phyloP scores from a whole-genome alignment of 2,113 vertebrate genomes.

The Cricetomys ansorgei region DNA sequence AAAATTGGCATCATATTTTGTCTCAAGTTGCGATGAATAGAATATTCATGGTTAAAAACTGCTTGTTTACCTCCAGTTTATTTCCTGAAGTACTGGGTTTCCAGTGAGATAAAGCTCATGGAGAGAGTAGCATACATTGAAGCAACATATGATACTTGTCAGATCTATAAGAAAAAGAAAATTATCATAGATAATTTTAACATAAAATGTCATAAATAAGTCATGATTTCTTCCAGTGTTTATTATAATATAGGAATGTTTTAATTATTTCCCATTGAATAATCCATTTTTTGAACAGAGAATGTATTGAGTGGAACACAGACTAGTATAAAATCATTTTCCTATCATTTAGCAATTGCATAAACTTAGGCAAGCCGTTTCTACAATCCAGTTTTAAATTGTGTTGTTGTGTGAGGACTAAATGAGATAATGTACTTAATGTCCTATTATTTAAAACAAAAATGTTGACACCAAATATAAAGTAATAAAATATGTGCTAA shows the following conservation, averaged over 20 bases:
- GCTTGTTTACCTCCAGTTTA: constrained; percentile 91
- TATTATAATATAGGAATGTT: background rate
- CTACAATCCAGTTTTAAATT: background rate
- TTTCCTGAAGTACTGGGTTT: constrained; percentile 94
- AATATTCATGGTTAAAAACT: background rate
- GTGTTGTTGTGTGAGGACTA: background rate
- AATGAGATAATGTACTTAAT: background rate
- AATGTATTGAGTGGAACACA: background rate
- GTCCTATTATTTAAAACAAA: background rate
- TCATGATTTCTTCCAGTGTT: background rate
- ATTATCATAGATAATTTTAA: background rate
- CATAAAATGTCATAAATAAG: background rate
- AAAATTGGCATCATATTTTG: background rate
- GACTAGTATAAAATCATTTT: background rate
- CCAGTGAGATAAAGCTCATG: constrained; percentile 88
- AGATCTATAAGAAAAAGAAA: too few species aligned
- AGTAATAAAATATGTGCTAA: background rate
- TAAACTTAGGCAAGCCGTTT: background rate
- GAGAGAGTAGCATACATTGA: too few species aligned
- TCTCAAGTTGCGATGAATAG: constrained; percentile 21
- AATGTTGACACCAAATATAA: background rate
- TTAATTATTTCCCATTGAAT: background rate
- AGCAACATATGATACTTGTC: too few species aligned
- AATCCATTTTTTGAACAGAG: background rate
- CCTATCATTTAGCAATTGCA: background rate